A percentile compares a stretch with the other conserved stretches of the same genome.
phyloP scores from a whole-genome alignment of 1,140 invertebrate genomes.

The Asobara japonica region DNA sequence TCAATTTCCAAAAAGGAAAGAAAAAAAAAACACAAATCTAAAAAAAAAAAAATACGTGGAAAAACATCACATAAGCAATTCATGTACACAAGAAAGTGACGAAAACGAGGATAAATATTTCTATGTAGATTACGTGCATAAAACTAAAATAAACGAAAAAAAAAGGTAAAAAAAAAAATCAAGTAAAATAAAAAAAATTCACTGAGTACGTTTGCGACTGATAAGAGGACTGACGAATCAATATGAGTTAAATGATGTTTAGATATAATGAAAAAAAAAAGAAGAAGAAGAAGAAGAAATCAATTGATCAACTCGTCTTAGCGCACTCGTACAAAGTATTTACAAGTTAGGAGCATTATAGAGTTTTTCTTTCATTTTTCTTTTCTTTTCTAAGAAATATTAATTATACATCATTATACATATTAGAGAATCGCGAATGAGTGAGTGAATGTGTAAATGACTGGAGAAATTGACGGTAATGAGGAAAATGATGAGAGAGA shows the following conservation, averaged over 20 bases:
- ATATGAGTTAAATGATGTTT: not conserved
- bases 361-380: slow-evolving; percentile 45
- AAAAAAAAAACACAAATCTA: slow-evolving; percentile 2
- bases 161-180: not conserved
- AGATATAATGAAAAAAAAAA: too few species aligned
- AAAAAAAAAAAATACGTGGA: not conserved
- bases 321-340: slow-evolving; percentile 45
- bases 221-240: slow-evolving; percentile 37
- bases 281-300: not conserved
- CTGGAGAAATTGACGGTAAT: slow-evolving; percentile 31
- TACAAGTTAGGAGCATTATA: slow-evolving; percentile 46
- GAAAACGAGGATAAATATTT: slow-evolving; percentile 18
- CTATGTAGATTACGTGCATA: slow-evolving; percentile 27
- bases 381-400: slow-evolving; percentile 52
- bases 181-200: slow-evolving; percentile 31
- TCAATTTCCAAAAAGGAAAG: slow-evolving; percentile 42
- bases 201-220: slow-evolving; percentile 40
- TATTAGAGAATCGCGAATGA: slow-evolving; percentile 38
- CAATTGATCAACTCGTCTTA: slow-evolving; percentile 47
- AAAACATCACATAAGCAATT: slow-evolving; percentile 18
- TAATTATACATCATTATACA: slow-evolving; percentile 62
- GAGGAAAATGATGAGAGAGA: slow-evolving; percentile 35
- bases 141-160: slow-evolving; percentile 10
- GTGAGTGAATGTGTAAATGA: slow-evolving; percentile 27
- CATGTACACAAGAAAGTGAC: slow-evolving; percentile 15